phyloP scores from a whole-genome alignment of 2,888 invertebrate species.

The Caenorhabditis sp. region DNA sequence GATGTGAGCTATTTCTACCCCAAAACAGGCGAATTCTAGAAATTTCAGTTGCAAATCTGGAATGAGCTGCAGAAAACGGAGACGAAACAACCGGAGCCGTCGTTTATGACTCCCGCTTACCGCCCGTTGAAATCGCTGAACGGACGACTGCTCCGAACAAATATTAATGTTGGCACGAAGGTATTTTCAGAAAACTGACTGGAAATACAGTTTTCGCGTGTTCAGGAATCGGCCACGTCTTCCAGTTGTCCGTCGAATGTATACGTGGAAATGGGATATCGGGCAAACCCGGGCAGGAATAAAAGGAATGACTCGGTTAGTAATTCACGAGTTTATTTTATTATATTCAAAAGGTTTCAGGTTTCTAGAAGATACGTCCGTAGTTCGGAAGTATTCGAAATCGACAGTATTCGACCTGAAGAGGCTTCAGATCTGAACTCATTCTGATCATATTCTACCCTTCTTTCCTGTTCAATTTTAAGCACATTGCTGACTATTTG shows the following conservation, averaged over 20 bases:
- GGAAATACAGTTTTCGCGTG: too few species aligned
- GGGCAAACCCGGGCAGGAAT: constrained; percentile 69
- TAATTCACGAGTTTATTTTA: too few species aligned
- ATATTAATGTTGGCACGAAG: constrained; percentile 88
- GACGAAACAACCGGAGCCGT: constrained; percentile 68
- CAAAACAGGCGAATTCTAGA: neutral
- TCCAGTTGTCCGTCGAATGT: constrained; percentile 72
- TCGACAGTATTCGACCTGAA: constrained; percentile 51
- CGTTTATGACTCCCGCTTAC: constrained; percentile 85
- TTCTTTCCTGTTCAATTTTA: neutral
- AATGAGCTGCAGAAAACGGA: constrained; percentile 77
- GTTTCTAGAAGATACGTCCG: constrained; percentile 26
- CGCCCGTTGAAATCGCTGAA: constrained; percentile 93
- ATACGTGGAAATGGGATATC: constrained; percentile 77
- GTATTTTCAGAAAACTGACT: too few species aligned
- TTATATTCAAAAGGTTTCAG: too few species aligned
- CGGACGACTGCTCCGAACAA: constrained; percentile 93
- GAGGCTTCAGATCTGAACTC: constrained; percentile 17
- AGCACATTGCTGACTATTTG: constrained; percentile 10
- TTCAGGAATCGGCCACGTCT: constrained; percentile 13
- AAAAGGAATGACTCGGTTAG: constrained; percentile 55
- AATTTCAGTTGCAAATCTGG: constrained; percentile 76
- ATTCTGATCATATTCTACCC: neutral
- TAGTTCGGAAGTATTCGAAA: constrained; percentile 47
- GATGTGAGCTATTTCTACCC: constrained; percentile 85